Evolutionary conservation across 2,797 vertebrate species (phyloP).

Genomic region (Hydrophis major): DNA sequence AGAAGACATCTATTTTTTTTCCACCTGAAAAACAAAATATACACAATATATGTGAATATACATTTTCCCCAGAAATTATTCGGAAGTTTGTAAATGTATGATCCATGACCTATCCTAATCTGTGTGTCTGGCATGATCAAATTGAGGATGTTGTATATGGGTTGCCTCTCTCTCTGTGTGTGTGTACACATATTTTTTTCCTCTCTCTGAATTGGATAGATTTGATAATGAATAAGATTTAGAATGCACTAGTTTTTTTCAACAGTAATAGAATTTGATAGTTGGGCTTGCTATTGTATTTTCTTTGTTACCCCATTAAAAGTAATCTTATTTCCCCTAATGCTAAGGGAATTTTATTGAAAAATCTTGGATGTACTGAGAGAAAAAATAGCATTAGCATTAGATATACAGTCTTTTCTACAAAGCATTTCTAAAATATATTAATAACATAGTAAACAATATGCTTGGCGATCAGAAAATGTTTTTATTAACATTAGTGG

Average conservation of each 20-base stretch:
- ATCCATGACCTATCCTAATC: background rate
- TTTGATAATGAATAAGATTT: conserved; percentile 38
- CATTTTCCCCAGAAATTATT: background rate
- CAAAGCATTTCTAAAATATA: background rate
- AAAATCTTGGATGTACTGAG: background rate
- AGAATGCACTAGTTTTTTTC: conserved; percentile 30
- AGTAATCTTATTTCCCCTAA: background rate
- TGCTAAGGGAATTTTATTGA: background rate
- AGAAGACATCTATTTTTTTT: background rate
- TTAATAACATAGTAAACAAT: background rate
- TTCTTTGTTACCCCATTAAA: background rate
- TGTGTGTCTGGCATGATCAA: background rate
- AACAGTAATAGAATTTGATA: conserved; percentile 18
- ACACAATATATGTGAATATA: background rate
- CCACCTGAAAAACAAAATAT: background rate
- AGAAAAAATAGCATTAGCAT: background rate
- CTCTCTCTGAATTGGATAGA: background rate
- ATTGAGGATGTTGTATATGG: background rate
- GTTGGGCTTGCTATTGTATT: conserved; percentile 27
- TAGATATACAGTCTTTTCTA: background rate
- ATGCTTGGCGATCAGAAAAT: background rate
- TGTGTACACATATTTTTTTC: background rate
- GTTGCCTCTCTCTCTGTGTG: background rate
- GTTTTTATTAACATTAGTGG: background rate
- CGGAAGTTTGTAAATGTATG: background rate